These are phyloP conservation scores for Uria lomvia DNA, from an alignment of 2,113 vertebrate genomes.

Conservation along the genomic window DNA sequence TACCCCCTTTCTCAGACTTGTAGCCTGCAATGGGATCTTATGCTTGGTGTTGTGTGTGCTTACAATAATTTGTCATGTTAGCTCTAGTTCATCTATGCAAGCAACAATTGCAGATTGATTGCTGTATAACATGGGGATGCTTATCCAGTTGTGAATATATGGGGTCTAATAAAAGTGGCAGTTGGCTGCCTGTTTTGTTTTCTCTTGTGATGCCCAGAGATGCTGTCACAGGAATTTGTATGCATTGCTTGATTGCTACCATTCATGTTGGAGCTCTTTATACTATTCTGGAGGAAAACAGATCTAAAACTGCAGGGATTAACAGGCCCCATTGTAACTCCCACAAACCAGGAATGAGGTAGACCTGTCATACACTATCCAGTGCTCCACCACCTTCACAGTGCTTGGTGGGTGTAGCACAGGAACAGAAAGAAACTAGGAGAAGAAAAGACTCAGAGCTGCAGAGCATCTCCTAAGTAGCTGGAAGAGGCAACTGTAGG, in stretches of 20 bases:
- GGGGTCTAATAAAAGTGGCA: neutral
- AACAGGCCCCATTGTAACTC: neutral
- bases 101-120: neutral
- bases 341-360: neutral
- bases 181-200: neutral
- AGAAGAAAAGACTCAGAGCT: neutral
- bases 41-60: neutral
- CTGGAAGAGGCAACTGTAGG: neutral
- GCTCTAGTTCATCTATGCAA: neutral
- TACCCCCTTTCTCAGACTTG: neutral
- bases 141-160: neutral
- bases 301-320: neutral
- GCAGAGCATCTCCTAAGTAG: neutral
- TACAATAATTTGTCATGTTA: neutral
- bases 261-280: neutral
- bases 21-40: neutral
- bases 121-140: neutral
- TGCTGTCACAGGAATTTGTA: neutral
- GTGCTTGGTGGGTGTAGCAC: neutral
- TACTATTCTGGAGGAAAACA: neutral
- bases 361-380: neutral
- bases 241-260: neutral
- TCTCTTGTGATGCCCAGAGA: neutral
- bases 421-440: neutral
- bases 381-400: neutral